Conservation (phyloP, 2,113 vertebrate species). For the Cynocephalus volans region DNA sequence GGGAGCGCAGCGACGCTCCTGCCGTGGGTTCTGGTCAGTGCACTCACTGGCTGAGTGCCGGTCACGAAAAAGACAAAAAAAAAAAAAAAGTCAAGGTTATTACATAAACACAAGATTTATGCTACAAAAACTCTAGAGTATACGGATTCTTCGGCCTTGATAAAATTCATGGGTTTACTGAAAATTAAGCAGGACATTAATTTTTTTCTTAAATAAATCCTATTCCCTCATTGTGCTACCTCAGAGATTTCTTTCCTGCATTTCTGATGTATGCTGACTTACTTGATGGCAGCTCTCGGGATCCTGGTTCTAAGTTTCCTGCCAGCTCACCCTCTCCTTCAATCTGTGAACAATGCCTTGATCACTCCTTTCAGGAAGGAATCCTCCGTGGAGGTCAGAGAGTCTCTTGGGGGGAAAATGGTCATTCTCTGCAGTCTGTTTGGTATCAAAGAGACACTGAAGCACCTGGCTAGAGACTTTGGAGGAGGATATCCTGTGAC, state of each 20-base stretch:
- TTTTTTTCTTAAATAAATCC: neutral
- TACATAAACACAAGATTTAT: neutral
- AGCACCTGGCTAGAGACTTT: neutral
- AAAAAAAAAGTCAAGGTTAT: neutral
- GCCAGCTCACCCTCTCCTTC: slow-evolving; percentile 1
- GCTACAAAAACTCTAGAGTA: neutral
- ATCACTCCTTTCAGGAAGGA: neutral
- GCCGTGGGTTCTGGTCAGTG: too few relatives aligned
- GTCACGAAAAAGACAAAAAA: too few relatives aligned
- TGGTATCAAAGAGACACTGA: neutral
- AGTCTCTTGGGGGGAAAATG: neutral
- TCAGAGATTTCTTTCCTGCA: neutral
- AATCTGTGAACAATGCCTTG: neutral
- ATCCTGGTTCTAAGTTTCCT: neutral
- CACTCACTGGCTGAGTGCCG: too few relatives aligned
- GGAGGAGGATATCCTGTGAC: neutral
- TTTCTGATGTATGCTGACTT: slow-evolving; percentile 27
- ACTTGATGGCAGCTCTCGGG: neutral
- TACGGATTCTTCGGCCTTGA: neutral
- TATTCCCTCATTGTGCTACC: neutral
- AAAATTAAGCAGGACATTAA: neutral
- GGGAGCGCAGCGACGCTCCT: too few relatives aligned
- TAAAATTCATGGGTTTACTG: neutral
- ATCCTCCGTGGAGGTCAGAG: neutral
- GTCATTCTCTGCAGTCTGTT: neutral